Base-by-base conservation (phyloP, 2,113 vertebrate genomes). In the Otocyon megalotis region DNA sequence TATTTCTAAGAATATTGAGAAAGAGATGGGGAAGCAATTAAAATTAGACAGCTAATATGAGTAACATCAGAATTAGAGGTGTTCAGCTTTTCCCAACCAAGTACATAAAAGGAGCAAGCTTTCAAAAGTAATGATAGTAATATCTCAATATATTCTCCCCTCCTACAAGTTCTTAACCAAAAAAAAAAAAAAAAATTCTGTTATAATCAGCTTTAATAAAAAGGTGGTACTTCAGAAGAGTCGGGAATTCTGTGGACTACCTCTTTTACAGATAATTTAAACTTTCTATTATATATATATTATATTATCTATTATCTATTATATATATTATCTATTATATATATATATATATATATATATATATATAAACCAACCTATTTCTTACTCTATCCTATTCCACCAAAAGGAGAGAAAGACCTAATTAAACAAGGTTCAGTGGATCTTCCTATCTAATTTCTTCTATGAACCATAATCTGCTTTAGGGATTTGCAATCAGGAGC, bases 211-310 rank as follows among this genome's bases (percentile, higher is more conserved):
- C 32, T 93, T 94, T 80, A 71, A 95, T 58, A 35, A 82, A 93
- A 95, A 17, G 28, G 82, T 81, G 67, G 13, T 58, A 24, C 88
- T 92, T 86, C 43, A 79, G 56, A 48, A 96, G 37, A 85, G 14
- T 58, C 22, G 92, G 89, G n/a, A 26, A 97, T 81, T 92, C 71
- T 93, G 53, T 50, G 54, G 28, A 84, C n/a, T 54, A 69, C 28
- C 20, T 95, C 65, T 95, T 97, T 69, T 65, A 94, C 1, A 90
- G 37, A 87, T 50, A n/a, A 86, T 67, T 94, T 93, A 96, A 96
- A 82, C 43, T 88, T 95, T 79, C 43, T 83, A 69, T 69, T 69
- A n/a, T 95, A 43, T 43, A 43, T 43, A 43, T 43, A n/a, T n/a
- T n/a, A n/a, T n/a, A n/a, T n/a, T n/a, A n/a, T n/a, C n/a, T n/a